phyloP scores from a whole-genome alignment of 2,888 invertebrate species.

The Didymodactylos carnosus region DNA sequence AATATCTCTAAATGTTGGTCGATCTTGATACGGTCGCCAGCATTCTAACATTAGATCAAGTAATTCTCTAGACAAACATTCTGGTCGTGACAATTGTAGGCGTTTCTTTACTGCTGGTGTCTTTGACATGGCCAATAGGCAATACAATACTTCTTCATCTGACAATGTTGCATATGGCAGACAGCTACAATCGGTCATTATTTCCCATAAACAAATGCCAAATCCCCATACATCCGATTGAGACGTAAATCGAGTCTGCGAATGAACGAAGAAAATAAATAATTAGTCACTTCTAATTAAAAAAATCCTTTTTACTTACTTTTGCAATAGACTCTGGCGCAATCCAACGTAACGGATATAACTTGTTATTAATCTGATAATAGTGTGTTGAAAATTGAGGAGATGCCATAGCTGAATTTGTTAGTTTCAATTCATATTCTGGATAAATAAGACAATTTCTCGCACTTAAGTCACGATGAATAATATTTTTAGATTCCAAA shows the following conservation, averaged over 20 bases:
- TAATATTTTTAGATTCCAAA: conserved; percentile 85
- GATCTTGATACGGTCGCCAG: not conserved
- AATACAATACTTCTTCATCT: not conserved
- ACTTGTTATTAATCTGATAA: conserved; percentile 50
- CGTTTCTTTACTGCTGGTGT: not conserved
- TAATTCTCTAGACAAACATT: not conserved
- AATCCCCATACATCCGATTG: not conserved
- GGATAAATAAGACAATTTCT: conserved; percentile 67
- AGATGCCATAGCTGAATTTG: conserved; percentile 78
- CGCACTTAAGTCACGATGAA: conserved; percentile 83
- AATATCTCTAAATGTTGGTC: not conserved
- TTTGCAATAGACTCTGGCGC: conserved; percentile 84
- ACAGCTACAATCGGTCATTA: not conserved
- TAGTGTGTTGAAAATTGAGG: conserved; percentile 88
- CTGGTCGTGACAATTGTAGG: not conserved
- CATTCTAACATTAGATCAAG: not conserved
- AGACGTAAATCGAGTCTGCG: not conserved
- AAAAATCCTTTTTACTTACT: no score
- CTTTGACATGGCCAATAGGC: not conserved
- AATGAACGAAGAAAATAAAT: not conserved
- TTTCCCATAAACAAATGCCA: not conserved
- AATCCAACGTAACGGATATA: conserved; percentile 92
- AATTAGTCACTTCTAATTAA: not conserved
- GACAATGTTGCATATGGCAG: not conserved
- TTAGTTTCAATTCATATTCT: conserved; percentile 55